phyloP scores from a whole-genome alignment of 2,888 invertebrate species.

The Amiota minor region DNA sequence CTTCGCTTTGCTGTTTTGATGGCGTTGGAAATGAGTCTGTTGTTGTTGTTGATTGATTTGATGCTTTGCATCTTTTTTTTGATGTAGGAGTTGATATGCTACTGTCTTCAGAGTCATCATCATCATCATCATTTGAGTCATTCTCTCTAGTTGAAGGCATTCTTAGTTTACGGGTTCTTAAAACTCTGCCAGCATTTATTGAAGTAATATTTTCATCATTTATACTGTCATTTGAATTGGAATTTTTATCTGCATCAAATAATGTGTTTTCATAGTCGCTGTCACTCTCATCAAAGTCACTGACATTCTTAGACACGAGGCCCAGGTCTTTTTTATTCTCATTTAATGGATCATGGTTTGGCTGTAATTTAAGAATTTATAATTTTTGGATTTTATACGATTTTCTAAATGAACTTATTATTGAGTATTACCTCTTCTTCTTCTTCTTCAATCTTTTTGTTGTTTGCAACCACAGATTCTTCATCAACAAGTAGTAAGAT shows the following conservation, averaged over 20 bases:
- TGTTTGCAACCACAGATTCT: background rate
- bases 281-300: background rate
- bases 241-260: no score
- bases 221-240: no score
- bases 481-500: background rate
- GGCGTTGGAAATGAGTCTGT: background rate
- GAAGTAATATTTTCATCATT: no score
- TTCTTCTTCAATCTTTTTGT: background rate
- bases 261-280: background rate
- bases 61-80: background rate
- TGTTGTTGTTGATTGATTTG: background rate
- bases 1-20: background rate
- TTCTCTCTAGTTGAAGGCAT: background rate
- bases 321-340: background rate
- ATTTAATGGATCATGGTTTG: constrained; percentile 15
- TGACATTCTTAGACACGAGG: background rate
- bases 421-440: constrained; percentile 1
- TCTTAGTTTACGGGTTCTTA: no score
- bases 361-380: background rate
- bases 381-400: background rate
- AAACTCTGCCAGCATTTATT: no score
- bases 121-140: constrained; percentile 2
- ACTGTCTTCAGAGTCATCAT: background rate
- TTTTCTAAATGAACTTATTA: background rate
- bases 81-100: background rate